phyloP scores from a whole-genome alignment of 2,797 vertebrate species.

The Buceros bicornis region DNA sequence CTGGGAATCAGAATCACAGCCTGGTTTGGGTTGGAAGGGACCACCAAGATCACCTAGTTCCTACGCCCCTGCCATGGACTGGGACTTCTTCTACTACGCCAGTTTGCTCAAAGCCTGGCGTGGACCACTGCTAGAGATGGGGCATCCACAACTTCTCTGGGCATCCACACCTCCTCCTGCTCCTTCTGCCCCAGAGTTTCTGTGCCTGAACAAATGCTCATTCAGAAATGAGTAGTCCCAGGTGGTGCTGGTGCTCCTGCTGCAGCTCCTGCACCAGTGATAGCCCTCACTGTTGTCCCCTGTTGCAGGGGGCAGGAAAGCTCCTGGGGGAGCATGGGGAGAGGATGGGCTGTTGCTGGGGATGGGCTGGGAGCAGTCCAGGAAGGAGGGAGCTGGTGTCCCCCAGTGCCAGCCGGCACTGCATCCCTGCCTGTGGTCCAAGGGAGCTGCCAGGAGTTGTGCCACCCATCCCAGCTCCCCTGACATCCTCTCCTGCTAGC shows the following conservation, averaged over 20 bases:
- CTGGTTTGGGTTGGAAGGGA: background rate
- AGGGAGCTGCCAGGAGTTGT: accelerated
- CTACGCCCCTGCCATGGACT: background rate
- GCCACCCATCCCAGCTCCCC: background rate
- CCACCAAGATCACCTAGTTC: background rate
- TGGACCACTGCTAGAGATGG: background rate
- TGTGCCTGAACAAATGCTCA: background rate
- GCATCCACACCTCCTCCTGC: background rate
- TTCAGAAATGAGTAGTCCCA: background rate
- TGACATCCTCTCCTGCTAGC: background rate
- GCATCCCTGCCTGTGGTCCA: accelerated
- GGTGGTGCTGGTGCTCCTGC: background rate
- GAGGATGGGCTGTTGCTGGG: background rate
- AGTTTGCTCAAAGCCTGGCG: background rate
- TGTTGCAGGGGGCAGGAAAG: background rate
- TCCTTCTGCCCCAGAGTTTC: background rate
- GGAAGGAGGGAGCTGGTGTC: background rate
- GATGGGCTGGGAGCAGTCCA: accelerated
- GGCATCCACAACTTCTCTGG: background rate
- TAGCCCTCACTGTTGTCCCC: background rate
- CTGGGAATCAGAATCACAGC: background rate
- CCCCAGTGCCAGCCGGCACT: accelerated
- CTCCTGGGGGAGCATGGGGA: accelerated
- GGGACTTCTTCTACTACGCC: background rate
- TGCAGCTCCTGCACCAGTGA: background rate